Percentiles rank a stretch among this genome's conserved stretches.
These are phyloP conservation scores for Spermophilus dauricus DNA, from an alignment of 2,113 vertebrate genomes.

Conservation along the genomic window DNA sequence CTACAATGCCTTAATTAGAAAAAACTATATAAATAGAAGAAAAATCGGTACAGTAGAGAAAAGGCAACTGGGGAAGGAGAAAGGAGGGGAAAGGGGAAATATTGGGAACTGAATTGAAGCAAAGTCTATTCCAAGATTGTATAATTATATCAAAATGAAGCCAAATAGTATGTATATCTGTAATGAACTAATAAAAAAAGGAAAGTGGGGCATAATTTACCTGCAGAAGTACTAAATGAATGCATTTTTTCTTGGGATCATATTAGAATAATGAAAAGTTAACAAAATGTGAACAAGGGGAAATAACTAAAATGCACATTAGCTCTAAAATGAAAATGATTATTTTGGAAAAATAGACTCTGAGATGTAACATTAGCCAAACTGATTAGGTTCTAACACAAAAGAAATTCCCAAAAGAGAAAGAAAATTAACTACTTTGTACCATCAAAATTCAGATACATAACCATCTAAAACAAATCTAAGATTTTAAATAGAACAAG, in stretches of 20 bases:
- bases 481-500: constrained; percentile 20
- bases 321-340: background rate
- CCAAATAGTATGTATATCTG: no score
- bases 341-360: constrained; percentile 34
- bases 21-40: no score
- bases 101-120: no score
- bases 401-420: constrained; percentile 12
- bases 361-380: constrained; percentile 38
- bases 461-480: constrained; percentile 48
- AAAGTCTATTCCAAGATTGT: no score
- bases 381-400: background rate
- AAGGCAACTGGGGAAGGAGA: no score
- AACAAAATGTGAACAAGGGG: background rate
- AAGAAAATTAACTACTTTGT: background rate
- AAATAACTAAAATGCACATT: constrained; percentile 9
- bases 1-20: no score
- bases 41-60: no score
- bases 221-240: background rate
- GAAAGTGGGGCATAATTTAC: background rate
- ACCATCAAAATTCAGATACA: background rate
- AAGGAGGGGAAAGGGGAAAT: no score
- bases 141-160: no score
- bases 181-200: no score
- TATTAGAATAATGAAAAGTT: background rate
- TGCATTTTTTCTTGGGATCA: constrained; percentile 27